phyloP scores from a whole-genome alignment of 2,888 invertebrate species.

The Heteromurus nitidus region DNA sequence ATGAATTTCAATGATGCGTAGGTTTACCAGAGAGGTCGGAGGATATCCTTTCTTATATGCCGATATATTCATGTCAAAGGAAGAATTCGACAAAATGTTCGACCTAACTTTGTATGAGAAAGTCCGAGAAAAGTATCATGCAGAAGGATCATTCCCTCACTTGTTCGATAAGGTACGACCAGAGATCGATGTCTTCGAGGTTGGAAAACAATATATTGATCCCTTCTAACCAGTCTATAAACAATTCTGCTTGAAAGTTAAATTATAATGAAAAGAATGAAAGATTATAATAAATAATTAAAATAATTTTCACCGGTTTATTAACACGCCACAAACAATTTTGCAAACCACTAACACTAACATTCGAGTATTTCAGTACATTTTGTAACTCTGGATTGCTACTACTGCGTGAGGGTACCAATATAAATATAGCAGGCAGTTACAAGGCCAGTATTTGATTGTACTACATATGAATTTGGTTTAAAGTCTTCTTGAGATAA shows the following conservation, averaged over 20 bases:
- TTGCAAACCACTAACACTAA: too few relatives aligned
- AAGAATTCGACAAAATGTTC: constrained; percentile 83
- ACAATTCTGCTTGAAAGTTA: neutral
- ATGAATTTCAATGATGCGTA: constrained; percentile 69
- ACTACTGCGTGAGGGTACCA: too few relatives aligned
- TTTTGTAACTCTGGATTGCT: too few relatives aligned
- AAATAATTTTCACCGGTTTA: neutral
- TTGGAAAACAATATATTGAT: constrained; percentile 76
- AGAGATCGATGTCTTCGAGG: constrained; percentile 81
- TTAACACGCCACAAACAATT: too few relatives aligned
- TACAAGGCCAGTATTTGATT: too few relatives aligned
- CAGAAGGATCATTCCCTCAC: constrained; percentile 81
- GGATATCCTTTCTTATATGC: constrained; percentile 84
- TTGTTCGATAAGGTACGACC: constrained; percentile 83
- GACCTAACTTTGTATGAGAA: constrained; percentile 81
- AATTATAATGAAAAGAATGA: neutral
- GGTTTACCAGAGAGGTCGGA: constrained; percentile 81
- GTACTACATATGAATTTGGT: too few relatives aligned
- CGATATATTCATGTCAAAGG: constrained; percentile 81
- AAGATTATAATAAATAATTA: neutral
- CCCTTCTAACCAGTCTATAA: constrained; percentile 73
- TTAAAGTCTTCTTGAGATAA: too few relatives aligned
- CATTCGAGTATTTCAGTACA: too few relatives aligned
- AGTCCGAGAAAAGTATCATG: constrained; percentile 80
- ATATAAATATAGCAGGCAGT: too few relatives aligned